Base-by-base conservation (phyloP, 2,888 invertebrate species). In the Neelides folsomi region DNA sequence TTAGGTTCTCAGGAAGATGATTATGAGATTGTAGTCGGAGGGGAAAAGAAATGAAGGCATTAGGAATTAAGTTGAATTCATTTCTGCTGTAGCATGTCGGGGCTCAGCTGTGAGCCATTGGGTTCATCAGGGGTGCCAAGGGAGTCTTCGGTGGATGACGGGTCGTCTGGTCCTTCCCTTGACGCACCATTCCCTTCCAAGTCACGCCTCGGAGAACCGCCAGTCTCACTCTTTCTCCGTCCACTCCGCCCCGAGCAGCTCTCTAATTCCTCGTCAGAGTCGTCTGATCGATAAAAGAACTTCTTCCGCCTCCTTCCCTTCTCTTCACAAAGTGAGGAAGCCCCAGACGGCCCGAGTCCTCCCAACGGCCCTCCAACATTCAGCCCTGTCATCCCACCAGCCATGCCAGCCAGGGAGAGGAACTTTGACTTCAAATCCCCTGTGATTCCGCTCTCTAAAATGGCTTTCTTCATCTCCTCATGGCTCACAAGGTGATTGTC, bases 401-500 rank as follows among this genome's bases (percentile, higher is more conserved):
- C 38, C 13, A 16, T 2, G 19, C 47, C 43, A 8, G 34, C 34
- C 19, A 38, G 19, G 13, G 48, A 54, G 36, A 54, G 16, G 43
- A 45, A 45, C 40, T 48, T 49, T 6, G 15, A 39, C 36, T 13
- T 10, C 2, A 27, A 36, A 36, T n/a, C 35, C 13, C 20, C 38
- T 40, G 43, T 37, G 35, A 27, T 40, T 34, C 49, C 53, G 9
- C 49, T 53, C 39, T 56, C 55, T 13, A 60, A 47, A 44, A 55
- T 47, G 37, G 59, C 45, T 42, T 58, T 54, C 40, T 60, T 62
- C 20, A 62, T 52, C 43, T 66, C 64, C 45, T 62, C 63, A 58
- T 70, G 70, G 20, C 65, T 63, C 38, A 67, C 68, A 52, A 69
- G 67, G 68, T 94, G 94, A 68, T 93, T 90, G 65, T 92, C 88